Evolutionary conservation across 1,140 invertebrate genomes (phyloP).

Genomic region (Drosophila miranda): DNA sequence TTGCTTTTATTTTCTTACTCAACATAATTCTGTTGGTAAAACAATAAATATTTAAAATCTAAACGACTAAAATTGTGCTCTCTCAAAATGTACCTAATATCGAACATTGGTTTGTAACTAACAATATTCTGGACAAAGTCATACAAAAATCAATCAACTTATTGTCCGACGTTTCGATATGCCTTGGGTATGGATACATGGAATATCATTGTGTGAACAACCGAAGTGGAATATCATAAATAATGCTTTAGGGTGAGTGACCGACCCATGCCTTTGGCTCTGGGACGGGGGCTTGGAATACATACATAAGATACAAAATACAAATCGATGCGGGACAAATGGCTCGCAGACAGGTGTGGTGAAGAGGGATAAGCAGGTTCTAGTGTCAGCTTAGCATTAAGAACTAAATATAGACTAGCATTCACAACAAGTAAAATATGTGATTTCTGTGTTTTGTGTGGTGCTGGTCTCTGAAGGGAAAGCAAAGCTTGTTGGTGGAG

Average conservation of each 20-base stretch:
- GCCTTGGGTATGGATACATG: constrained; percentile 37
- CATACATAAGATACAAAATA: constrained; percentile 41
- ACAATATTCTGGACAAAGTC: constrained; percentile 1
- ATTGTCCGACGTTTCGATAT: constrained; percentile 69
- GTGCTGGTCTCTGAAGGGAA: background rate
- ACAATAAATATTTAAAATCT: constrained; percentile 68
- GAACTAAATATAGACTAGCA: constrained; percentile 31
- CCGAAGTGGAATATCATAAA: constrained; percentile 66
- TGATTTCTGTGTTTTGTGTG: background rate
- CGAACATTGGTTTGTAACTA: constrained; percentile 7
- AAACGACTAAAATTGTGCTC: constrained; percentile 53
- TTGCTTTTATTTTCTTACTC: constrained; percentile 62
- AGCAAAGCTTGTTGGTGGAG: constrained; percentile 30
- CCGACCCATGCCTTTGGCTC: constrained; percentile 4
- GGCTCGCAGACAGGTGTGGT: constrained; percentile 11
- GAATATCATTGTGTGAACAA: constrained; percentile 53
- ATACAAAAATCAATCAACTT: constrained; percentile 42
- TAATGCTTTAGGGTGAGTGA: constrained; percentile 65
- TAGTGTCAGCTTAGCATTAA: constrained; percentile 42
- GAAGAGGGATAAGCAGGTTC: constrained; percentile 33
- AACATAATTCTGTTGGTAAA: constrained; percentile 57
- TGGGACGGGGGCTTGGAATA: constrained; percentile 45
- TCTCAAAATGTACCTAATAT: constrained; percentile 27
- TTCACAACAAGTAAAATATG: background rate
- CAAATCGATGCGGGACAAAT: constrained; percentile 19